Base-by-base conservation (phyloP, 2,797 vertebrate genomes). In the Poecilia gillii region DNA sequence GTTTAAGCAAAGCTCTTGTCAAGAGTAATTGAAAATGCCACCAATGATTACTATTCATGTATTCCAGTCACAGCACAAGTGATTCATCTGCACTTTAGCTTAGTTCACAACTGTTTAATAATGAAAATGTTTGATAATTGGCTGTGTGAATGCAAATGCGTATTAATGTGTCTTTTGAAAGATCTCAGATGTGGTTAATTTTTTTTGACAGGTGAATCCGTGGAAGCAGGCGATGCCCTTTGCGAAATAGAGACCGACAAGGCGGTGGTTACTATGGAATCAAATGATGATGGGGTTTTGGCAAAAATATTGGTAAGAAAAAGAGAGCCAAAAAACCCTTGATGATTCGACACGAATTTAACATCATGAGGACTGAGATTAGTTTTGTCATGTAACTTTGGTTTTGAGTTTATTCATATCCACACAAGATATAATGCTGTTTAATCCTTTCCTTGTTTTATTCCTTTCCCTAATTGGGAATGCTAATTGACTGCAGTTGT, bases 181-280 rank as follows among this genome's bases (percentile, higher is more conserved):
- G 33, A 28, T 78, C 46, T 59, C 66, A 5, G 25, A 43, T 76
- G 25, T 85, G 46, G 81, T 78, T 81, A 2, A 84, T 81, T 84
- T 84, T 31, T 59, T 43, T 93, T 94, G 91, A 16, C 93, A 99
- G 98, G 98, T 91, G 98, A 99, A 75, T 79, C 87, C 0, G 98
- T 99, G 87, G 97, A 92, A 78, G 93, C 88, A 71, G 98, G 98
- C 20, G 98, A 99, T 86, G 96, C 97, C 0, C 90, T 99, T 64
- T 99, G 98, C 91, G 98, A 99, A 90, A 99, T 99, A 49, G 98
- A 99, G 96, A 99, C 98, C 0, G 98, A 99, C 95, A 99, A 99
- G 92, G 98, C 98, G 0, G 97, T 99, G 88, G 92, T 99, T 88
- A 97, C 96, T 86, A 91, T 99, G 97, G 98, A 99, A 73, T 97